Evolutionary conservation across 1,140 invertebrate species (phyloP).

Genomic region (Lordiphosa collinella): DNA sequence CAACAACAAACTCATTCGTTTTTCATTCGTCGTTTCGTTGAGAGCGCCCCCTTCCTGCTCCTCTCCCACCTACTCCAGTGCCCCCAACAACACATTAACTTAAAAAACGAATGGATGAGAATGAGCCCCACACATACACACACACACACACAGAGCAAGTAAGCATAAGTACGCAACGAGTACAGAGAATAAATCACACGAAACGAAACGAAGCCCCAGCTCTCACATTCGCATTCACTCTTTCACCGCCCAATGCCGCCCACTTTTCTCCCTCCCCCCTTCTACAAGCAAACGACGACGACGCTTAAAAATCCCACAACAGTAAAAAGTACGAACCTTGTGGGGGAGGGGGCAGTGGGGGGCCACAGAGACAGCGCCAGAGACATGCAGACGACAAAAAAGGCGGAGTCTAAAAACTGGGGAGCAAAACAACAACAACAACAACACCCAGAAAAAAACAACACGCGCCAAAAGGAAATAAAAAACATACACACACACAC

Average conservation of each 20-base stretch:
- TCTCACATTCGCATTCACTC: constrained; percentile 61
- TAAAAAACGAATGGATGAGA: constrained; percentile 73
- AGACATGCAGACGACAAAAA: constrained; percentile 75
- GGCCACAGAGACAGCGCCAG: constrained; percentile 54
- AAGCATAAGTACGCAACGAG: constrained; percentile 74
- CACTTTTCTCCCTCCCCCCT: constrained; percentile 3
- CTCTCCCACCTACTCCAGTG: not conserved
- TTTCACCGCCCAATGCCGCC: constrained; percentile 37
- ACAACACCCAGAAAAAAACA: constrained; percentile 30
- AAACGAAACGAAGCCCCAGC: constrained; percentile 45
- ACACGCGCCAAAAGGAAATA: constrained; percentile 62
- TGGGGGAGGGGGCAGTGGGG: not conserved
- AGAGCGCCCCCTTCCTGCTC: constrained; percentile 7
- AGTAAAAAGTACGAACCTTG: constrained; percentile 32
- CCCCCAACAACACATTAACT: constrained; percentile 60
- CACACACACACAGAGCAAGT: constrained; percentile 39
- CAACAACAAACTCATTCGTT: constrained; percentile 70
- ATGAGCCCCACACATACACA: constrained; percentile 57
- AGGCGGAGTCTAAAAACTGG: constrained; percentile 77
- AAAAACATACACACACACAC: constrained; percentile 52
- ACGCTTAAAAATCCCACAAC: constrained; percentile 72
- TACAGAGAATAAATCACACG: constrained; percentile 75
- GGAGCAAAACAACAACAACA: constrained; percentile 64
- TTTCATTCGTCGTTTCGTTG: constrained; percentile 69
- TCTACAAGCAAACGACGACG: constrained; percentile 38